phyloP scores from a whole-genome alignment of 1,140 invertebrate species.

The Myzus persicae region DNA sequence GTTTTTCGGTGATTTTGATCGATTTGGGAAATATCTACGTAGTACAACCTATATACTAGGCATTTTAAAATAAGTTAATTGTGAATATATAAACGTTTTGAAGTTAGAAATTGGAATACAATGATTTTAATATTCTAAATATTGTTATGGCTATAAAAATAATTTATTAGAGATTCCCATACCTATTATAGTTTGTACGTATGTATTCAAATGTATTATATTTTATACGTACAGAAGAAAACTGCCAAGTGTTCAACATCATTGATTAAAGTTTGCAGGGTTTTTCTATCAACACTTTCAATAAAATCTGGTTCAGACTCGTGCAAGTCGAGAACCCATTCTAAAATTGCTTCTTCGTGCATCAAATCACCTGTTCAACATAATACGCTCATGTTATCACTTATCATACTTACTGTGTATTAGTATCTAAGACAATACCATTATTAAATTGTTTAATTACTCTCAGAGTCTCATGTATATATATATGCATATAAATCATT shows the following conservation, averaged over 20 bases:
- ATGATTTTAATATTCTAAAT: neutral
- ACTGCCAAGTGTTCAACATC: conserved; percentile 91
- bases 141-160: neutral
- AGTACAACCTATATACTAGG: neutral
- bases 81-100: neutral
- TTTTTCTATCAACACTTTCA: conserved; percentile 90
- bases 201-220: neutral
- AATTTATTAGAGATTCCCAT: neutral
- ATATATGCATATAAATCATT: neutral
- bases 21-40: neutral
- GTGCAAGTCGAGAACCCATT: conserved; percentile 88
- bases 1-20: neutral
- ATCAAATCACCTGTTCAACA: conserved; percentile 76
- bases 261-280: conserved; percentile 85
- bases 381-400: neutral
- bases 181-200: neutral
- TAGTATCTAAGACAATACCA: neutral
- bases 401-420: neutral
- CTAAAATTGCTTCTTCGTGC: conserved; percentile 88
- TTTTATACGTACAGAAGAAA: conserved; percentile 84
- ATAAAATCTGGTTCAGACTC: conserved; percentile 87
- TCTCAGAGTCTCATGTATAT: no score
- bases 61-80: neutral
- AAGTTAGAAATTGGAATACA: neutral
- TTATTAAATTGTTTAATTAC: neutral